Evolutionary conservation across 1,140 invertebrate genomes (phyloP), one percentile per base, ranked within the genome.

Genomic region (Pollicipes pollicipes): DNA sequence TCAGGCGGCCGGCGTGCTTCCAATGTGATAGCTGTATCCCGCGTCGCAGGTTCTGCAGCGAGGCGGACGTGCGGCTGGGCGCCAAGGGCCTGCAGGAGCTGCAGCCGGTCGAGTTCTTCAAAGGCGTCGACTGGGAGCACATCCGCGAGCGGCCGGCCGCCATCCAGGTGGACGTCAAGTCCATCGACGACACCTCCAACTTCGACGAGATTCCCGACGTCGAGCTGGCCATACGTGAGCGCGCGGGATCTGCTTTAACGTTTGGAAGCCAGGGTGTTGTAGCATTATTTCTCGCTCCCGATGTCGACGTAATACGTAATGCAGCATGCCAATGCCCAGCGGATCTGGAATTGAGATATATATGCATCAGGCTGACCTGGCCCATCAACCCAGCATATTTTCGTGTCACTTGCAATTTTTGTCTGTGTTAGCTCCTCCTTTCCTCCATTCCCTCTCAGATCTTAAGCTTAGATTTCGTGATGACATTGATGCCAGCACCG

Each of bases 201-300:
- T 99, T 99, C 82, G 97, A 99, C 83, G 97, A 99, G 76, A 99
- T 99, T 83, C 96, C 96, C 21, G 94, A 99, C 81, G 95, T 97
- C 75, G 97, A 98, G 82, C 84, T 98, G 69, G 94, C 97, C 84
- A 97, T 98, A 84, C 93, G 93, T 95, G 87, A 88, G 92, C 89
- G 21, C 0, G 3, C 10, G 67, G 32, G 21, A 26, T 26, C 26
- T n/a, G 63, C n/a, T 26, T 26, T n/a, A 26, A 26, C n/a, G 63
- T n/a, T 64, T 26, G 63, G 26, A 26, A 26, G 26, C 63, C n/a
- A 64, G 63, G 63, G 17, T 31, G 6, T 4, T 68, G 16, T 31
- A 31, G 29, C 66, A 29, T 17, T 68, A 68, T 68, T 68, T 29
- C 16, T 68, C 4, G 4, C 6, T 30, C 16, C 30, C 29, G 29